Base-by-base conservation (phyloP, 2,797 vertebrate species). In the Chlorospingus semifuscus region DNA sequence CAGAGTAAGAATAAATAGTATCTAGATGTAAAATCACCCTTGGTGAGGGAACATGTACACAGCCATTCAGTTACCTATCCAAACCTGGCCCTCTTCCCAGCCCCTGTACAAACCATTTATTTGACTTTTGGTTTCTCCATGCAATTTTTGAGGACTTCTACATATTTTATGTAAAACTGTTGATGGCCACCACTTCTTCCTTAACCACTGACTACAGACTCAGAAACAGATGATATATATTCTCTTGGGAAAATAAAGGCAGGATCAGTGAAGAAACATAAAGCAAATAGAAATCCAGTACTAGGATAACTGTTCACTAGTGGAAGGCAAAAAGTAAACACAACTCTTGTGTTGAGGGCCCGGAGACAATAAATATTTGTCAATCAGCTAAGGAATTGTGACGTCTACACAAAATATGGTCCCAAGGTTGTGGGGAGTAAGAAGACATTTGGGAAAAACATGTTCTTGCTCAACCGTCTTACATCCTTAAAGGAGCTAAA, bases 1-100 rank as follows among this genome's bases (percentile, higher is more conserved):
- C 59, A 79, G 57, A 72, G 42, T 26, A 47, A 91, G 72, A 94
- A 87, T 63, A 92, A 96, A 94, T 29, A 87, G 59, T 23, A 81
- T 16, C 66, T 74, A 57, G 41, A 74, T 11, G 37, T 60, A 56
- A 84, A 92, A 81, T n/a, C 46, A 72, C 5, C 1, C 41, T 66
- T 9, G 0, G 5, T 74, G 77, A 85, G 24, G 34, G 39, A 87
- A 53, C 47, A 65, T 0, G 0, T 44, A 57, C 1, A 80, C 30
- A 89, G 17, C 27, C 13, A 32, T 64, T 46, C 42, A 80, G 0
- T 1, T 29, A 68, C 5, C 22, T 50, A 50, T 30, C 49, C n/a
- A 91, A 85, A 83, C 10, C 66, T 60, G 23, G 3, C 17, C 5
- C 46, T 24, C 37, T 80, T 89, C 32, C 44, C 15, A 78, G 16